These are phyloP conservation scores for Gymnoscopelus microlampas DNA, from an alignment of 2,797 vertebrate genomes.

Conservation along the genomic window DNA sequence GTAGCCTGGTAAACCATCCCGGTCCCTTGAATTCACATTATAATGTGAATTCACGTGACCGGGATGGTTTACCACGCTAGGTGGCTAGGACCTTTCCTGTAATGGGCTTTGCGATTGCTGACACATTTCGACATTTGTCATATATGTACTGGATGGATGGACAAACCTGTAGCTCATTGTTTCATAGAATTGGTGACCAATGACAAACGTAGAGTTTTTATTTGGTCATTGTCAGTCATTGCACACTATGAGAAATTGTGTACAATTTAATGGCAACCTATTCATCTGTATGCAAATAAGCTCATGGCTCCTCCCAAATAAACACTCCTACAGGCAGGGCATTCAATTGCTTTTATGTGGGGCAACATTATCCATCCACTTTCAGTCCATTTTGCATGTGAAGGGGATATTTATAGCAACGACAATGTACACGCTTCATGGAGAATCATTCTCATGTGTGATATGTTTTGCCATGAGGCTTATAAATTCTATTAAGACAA, in stretches of 20 bases:
- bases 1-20: too few species aligned
- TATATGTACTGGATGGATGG: too few species aligned
- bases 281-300: slow-evolving; percentile 23
- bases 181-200: too few species aligned
- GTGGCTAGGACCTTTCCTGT: too few species aligned
- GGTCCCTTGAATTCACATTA: too few species aligned
- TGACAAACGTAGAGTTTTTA: too few species aligned
- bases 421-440: slow-evolving; percentile 1
- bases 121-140: too few species aligned
- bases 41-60: too few species aligned
- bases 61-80: too few species aligned
- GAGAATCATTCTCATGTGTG: slow-evolving; percentile 3
- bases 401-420: slow-evolving; percentile 31
- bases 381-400: slow-evolving; percentile 9
- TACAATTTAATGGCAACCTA: not conserved
- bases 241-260: not conserved
- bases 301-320: slow-evolving; percentile 9
- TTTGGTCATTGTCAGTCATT: too few species aligned
- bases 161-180: too few species aligned
- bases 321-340: not conserved
- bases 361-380: slow-evolving; percentile 13
- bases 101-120: too few species aligned
- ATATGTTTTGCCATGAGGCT: slow-evolving; percentile 16
- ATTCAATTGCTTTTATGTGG: slow-evolving; percentile 24
- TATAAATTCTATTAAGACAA: slow-evolving; percentile 4